These are phyloP conservation scores for Amphiduros pacificus DNA, from an alignment of 2,888 invertebrate genomes.

Conservation along the genomic window DNA sequence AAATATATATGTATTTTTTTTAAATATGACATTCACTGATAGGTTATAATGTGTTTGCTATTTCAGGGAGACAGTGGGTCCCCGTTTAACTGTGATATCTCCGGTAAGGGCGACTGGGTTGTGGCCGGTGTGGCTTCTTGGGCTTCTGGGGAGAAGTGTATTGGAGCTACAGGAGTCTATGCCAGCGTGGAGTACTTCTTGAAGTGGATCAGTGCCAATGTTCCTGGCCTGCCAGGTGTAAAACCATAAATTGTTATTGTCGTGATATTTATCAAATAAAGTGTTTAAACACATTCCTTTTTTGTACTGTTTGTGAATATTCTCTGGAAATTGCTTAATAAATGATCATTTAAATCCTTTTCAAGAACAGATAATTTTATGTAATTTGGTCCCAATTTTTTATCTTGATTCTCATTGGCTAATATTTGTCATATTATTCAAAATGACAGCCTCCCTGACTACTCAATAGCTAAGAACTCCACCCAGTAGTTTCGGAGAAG, in stretches of 20 bases:
- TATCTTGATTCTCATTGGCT: no score
- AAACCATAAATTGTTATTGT: not conserved
- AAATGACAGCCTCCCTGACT: no score
- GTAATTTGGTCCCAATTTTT: no score
- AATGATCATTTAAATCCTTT: no score
- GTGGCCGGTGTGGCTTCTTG: slow-evolving; percentile 11
- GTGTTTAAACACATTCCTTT: no score
- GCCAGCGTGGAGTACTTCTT: slow-evolving; percentile 10
- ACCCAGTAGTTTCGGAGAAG: no score
- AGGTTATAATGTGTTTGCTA: not conserved
- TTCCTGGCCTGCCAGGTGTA: slow-evolving; percentile 7
- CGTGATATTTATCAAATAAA: not conserved
- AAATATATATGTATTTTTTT: not conserved
- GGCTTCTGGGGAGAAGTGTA: slow-evolving; percentile 8
- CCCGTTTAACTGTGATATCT: slow-evolving; percentile 11
- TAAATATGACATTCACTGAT: not conserved
- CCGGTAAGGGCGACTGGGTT: slow-evolving; percentile 11
- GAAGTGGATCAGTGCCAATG: slow-evolving; percentile 4
- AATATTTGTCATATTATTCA: no score
- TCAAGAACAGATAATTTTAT: no score
- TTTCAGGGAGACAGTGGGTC: slow-evolving; percentile 13
- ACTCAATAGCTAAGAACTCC: no score
- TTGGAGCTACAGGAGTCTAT: slow-evolving; percentile 11
- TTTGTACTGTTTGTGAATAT: no score
- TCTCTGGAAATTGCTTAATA: no score